Percentiles rank a stretch among this genome's conserved stretches.
phyloP scores from a whole-genome alignment of 2,113 vertebrate species.

The Baryphthengus martii region DNA sequence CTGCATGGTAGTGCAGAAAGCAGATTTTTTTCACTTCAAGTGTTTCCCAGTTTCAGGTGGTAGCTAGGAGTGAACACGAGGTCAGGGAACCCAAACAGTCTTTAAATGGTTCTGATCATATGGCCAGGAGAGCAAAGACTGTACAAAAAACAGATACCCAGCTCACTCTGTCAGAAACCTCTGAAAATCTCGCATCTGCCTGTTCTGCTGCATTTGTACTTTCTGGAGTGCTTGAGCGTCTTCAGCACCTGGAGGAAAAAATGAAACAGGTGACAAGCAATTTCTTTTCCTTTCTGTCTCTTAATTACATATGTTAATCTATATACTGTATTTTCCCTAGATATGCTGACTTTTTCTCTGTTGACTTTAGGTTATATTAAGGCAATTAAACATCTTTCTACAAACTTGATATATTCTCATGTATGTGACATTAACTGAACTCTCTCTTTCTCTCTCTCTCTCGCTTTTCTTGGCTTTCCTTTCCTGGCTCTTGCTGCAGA shows the following conservation, averaged over 20 bases:
- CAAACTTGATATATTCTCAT: background rate
- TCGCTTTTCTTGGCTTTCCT: conserved; percentile 38
- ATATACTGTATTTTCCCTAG: background rate
- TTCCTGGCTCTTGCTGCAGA: conserved; percentile 75
- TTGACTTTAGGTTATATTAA: background rate
- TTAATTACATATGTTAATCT: background rate
- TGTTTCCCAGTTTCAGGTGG: conserved; percentile 83
- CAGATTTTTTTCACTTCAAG: conserved; percentile 64
- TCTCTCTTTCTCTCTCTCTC: conserved; percentile 4
- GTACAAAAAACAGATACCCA: conserved; percentile 67
- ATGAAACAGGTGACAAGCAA: conserved; percentile 88
- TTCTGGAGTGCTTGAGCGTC: conserved; percentile 87
- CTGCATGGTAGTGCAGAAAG: conserved; percentile 13
- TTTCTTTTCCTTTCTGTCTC: conserved; percentile 47
- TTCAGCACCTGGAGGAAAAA: conserved; percentile 91
- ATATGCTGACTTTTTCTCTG: background rate
- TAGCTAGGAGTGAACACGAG: conserved; percentile 73
- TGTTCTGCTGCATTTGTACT: conserved; percentile 83
- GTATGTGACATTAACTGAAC: background rate
- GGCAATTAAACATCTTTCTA: background rate
- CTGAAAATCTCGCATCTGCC: conserved; percentile 72
- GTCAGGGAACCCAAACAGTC: conserved; percentile 74
- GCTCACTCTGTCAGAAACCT: conserved; percentile 66
- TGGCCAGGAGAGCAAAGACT: conserved; percentile 72
- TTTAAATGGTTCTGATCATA: conserved; percentile 60